A percentile compares a stretch with the other conserved stretches of the same genome.
phyloP scores from a whole-genome alignment of 2,797 vertebrate genomes.

The Mallotus villosus region DNA sequence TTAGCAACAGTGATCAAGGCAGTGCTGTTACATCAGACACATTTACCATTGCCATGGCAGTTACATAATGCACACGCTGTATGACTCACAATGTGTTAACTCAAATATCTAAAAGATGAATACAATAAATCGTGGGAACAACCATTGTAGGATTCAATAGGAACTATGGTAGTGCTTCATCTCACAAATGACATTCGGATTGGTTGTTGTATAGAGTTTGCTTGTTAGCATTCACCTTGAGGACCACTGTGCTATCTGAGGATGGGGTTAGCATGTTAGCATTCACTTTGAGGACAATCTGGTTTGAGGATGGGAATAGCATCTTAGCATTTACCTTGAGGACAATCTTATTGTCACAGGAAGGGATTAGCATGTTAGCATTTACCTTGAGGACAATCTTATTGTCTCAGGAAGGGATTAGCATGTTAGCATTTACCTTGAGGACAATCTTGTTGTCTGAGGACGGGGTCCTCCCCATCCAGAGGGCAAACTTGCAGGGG shows the following conservation, averaged over 20 bases:
- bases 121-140: too few relatives aligned
- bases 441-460: constrained; percentile 98
- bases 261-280: constrained; percentile 77
- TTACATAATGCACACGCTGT: constrained; percentile 53
- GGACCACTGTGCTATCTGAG: constrained; percentile 98
- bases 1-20: constrained; percentile 45
- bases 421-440: constrained; percentile 74
- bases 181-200: too few relatives aligned
- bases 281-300: constrained; percentile 92
- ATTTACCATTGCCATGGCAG: not conserved
- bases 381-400: too few relatives aligned
- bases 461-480: constrained; percentile 95
- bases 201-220: too few relatives aligned
- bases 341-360: too few relatives aligned
- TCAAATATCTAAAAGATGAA: too few relatives aligned
- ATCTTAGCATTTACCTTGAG: too few relatives aligned
- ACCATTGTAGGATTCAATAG: too few relatives aligned
- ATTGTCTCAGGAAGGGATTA: not conserved
- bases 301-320: constrained; percentile 66
- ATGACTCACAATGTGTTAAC: too few relatives aligned
- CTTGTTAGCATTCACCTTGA: constrained; percentile 81
- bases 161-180: too few relatives aligned
- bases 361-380: too few relatives aligned
- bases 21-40: constrained; percentile 16
- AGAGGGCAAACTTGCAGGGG: constrained; percentile 96